Evolutionary conservation across 2,888 invertebrate species (phyloP), one percentile per base, ranked within the genome.

Genomic region (Blastobasis lacticolella): DNA sequence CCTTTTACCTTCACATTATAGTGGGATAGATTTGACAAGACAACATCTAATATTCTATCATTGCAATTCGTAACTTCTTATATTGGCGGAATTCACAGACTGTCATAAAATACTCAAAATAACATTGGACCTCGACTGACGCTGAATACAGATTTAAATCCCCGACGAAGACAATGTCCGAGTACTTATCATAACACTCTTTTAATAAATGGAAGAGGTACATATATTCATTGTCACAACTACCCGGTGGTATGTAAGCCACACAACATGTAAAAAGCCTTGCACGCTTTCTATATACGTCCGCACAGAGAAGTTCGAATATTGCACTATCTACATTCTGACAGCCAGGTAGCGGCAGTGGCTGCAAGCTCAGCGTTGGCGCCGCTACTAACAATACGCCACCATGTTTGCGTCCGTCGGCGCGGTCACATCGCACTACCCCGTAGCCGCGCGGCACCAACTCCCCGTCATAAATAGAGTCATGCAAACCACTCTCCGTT

Each of bases 71-170:
- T 10, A 23, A 59, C 41, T 0, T 41, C 46, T 59, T 62, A 40
- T 45, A 52, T 48, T 62, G 57, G 50, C 49, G 47, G 49, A 58
- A 53, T 53, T 52, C 57, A 52, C 62, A 58, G 43, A 43, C 57
- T 7, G 55, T 37, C 40, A 56, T n/a, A 52, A 58, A 59, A 52
- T 54, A 60, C 51, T 56, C 51, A 48, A 45, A 60, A 50, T 57
- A 57, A 51, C 53, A 46, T 38, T 10, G 10, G 7, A 57, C 44
- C 46, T 48, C 43, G 10, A 37, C 9, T 42, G 9, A 10, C 44
- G 49, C 38, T 7, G 57, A 56, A 42, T 49, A 50, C 47, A 57
- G 38, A 52, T 59, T 57, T 44, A 55, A 55, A 51, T 57, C 54
- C 9, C 57, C 55, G 10, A 55, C 8, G 38, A 57, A 10, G 6